Evolutionary conservation across 1,140 invertebrate species (phyloP), one percentile per base, ranked within the genome.

Genomic region (Ceratina japonica): DNA sequence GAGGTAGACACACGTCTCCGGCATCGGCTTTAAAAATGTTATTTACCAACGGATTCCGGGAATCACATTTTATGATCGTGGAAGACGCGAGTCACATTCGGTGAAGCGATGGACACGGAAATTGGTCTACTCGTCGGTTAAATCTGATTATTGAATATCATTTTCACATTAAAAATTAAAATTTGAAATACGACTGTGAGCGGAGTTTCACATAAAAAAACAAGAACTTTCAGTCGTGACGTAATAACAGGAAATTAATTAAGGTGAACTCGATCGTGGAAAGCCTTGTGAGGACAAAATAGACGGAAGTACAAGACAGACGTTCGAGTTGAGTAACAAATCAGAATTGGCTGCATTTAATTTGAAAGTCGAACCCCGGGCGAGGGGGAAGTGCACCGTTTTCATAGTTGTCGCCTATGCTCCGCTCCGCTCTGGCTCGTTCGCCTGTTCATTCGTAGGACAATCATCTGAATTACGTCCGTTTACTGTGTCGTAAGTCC

Each of bases 401-500:
- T 44, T 13, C 58, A 44, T 44, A 44, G 37, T 44, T 44, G 10
- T 4, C 27, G 27, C 27, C 27, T 31, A 69, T 58, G 62, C 20
- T 68, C 51, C 58, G 22, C 27, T 15, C 31, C 18, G 52, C 63
- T 63, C 52, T 4, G 56, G 10, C 61, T 64, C 58, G 61, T 63
- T 74, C 59, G 16, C 61, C 64, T 61, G 49, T 66, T 74, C 74
- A 51, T 84, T 85, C 82, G 78, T 52, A 81, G 75, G 76, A 88
- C 86, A 86, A 88, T 81, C 84, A 72, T 73, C 74, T 68, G 85
- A 86, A 87, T 87, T 84, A 83, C 77, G 79, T 85, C 81, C 83
- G 79, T 87, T 89, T 87, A 81, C 87, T 88, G 83, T 84, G 82
- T 83, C 80, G 87, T 88, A 86, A 84, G 86, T 44, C 37, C 82